Conservation (phyloP, 2,113 vertebrate genomes). For the Oncorhynchus mykiss region DNA sequence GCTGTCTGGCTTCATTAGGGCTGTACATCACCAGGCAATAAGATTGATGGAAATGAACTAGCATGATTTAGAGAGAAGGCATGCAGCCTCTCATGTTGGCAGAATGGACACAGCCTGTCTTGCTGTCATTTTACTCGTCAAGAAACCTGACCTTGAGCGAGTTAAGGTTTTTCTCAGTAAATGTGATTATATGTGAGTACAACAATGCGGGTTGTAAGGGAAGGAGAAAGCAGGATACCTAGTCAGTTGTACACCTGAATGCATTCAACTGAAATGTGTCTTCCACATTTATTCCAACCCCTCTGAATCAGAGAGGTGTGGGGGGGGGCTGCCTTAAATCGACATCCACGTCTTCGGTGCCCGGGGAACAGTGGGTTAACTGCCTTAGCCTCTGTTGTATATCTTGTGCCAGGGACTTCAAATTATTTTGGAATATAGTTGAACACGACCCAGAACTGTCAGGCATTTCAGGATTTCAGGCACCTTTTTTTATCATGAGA, state of each 20-base stretch:
- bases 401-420: neutral
- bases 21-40: neutral
- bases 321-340: too few species aligned
- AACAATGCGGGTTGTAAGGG: neutral
- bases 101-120: neutral
- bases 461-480: neutral
- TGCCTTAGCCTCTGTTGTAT: too few species aligned
- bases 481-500: neutral
- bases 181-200: neutral
- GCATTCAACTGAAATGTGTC: too few species aligned
- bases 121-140: neutral
- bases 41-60: neutral
- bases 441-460: conserved; percentile 7
- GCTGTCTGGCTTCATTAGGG: conserved; percentile 2
- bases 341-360: too few species aligned
- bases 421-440: neutral
- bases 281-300: too few species aligned
- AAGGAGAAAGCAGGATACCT: too few species aligned
- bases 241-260: too few species aligned
- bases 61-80: neutral
- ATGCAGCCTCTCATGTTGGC: neutral
- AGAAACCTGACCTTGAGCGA: conserved; percentile 7
- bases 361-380: too few species aligned
- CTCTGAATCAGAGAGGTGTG: too few species aligned
- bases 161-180: neutral